Base-by-base conservation (phyloP, 2,113 vertebrate genomes). In the Loxodonta africana region DNA sequence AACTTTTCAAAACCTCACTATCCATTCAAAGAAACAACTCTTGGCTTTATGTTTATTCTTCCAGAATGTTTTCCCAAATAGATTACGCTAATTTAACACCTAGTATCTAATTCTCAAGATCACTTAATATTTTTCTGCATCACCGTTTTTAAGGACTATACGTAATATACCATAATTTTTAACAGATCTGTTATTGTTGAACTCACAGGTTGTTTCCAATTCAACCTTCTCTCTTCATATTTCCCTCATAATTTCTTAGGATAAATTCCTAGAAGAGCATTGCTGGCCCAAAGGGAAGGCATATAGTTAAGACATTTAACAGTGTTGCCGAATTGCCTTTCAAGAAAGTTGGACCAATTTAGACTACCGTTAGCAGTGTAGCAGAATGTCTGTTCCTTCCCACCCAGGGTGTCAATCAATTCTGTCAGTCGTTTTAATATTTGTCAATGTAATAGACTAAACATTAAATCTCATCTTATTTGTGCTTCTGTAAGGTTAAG, bases 401-500 rank as follows among this genome's bases (percentile, higher is more conserved):
- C 94, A 86, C 3, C 4, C 69, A 81, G n/a, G 48, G 83, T 96
- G 95, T 83, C 96, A 89, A 33, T 96, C 69, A 95, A n/a, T 87
- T 93, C 83, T 91, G 86, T 89, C 93, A 96, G 83, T 83, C 76
- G 94, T 96, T 96, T 95, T 96, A 96, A 86, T 94, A 96, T 94
- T 80, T 97, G 88, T 96, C 88, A 96, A 30, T 81, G 41, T 73
- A 86, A 85, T n/a, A 94, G 28, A 7, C 65, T 94, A 93, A 95
- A 96, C 90, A 89, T 95, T 96, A 91, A 92, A 94, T 76, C 41
- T 86, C 48, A 69, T 76, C 95, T 92, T 62, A 81, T 94, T 87
- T 90, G 30, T 28, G 90, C 77, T 80, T 88, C 14, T 74, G 93
- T 83, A 25, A 91, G 65, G 33, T 94, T 81, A 95, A 95, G 71